Evolutionary conservation across 2,113 vertebrate genomes (phyloP).

Genomic region (Circaetus gallicus): DNA sequence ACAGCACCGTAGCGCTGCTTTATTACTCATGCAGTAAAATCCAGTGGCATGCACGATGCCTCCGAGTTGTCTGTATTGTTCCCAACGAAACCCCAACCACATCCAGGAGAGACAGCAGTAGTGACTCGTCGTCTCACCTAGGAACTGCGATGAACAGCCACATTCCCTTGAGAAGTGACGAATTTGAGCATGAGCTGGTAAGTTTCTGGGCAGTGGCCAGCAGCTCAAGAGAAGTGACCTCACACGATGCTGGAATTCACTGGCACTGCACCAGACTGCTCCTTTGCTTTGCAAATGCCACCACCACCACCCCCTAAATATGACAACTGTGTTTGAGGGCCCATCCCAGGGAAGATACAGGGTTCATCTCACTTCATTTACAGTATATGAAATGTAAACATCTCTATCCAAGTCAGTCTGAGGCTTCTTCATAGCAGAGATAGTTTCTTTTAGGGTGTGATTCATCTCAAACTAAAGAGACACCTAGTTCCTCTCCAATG

Average conservation of each 20-base stretch:
- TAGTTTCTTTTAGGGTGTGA: neutral
- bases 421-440: neutral
- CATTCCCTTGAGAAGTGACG: neutral
- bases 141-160: neutral
- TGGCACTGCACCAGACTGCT: neutral
- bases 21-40: neutral
- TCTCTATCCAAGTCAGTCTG: neutral
- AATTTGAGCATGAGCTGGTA: neutral
- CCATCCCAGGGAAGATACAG: neutral
- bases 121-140: neutral
- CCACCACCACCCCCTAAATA: neutral
- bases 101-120: neutral
- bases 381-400: neutral
- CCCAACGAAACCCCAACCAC: neutral
- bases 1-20: neutral
- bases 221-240: neutral
- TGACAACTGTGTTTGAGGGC: neutral
- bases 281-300: neutral
- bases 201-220: neutral
- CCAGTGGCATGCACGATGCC: neutral
- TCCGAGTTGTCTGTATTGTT: neutral
- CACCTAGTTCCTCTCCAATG: neutral
- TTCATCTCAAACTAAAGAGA: neutral
- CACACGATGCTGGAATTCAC: neutral
- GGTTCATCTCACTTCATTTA: neutral